Conservation (phyloP, 64 coral and sea anemone species). For the Catalaphyllia jardinei region DNA sequence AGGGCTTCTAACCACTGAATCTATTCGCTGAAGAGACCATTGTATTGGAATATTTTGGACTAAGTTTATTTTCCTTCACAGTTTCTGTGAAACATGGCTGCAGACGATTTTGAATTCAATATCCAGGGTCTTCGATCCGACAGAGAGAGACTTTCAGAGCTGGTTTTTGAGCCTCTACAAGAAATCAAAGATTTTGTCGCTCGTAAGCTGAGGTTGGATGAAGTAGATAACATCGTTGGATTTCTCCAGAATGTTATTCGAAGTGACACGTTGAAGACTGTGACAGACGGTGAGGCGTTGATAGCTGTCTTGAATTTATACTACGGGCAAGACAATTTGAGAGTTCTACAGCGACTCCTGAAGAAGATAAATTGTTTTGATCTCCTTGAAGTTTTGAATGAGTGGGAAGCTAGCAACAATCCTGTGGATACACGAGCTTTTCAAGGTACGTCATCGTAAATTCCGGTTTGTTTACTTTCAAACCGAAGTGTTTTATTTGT, state of each 20-base stretch:
- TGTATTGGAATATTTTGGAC: no score
- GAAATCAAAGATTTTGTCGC: constrained; percentile 67
- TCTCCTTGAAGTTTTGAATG: constrained; percentile 60
- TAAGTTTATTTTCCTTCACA: background rate
- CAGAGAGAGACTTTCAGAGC: constrained; percentile 54
- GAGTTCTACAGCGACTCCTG: constrained; percentile 70
- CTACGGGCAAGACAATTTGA: constrained; percentile 74
- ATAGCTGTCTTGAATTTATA: constrained; percentile 62
- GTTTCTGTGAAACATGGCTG: background rate
- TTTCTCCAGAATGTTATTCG: constrained; percentile 61
- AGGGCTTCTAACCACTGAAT: background rate
- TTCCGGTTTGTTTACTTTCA: background rate
- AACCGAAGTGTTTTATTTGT: background rate
- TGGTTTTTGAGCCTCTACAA: constrained; percentile 72
- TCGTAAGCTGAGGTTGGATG: constrained; percentile 42
- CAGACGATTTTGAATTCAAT: background rate
- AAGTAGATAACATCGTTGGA: constrained; percentile 60
- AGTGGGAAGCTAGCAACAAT: constrained; percentile 58
- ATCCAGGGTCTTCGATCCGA: constrained; percentile 45
- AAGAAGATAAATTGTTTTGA: constrained; percentile 65
- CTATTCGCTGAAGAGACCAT: no score
- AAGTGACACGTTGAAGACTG: constrained; percentile 57
- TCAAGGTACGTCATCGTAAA: constrained; percentile 52
- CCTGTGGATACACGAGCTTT: constrained; percentile 43
- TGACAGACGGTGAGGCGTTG: constrained; percentile 59